Evolutionary conservation across 2,797 vertebrate genomes (phyloP).

Genomic region (Odontamblyopus rebecca): DNA sequence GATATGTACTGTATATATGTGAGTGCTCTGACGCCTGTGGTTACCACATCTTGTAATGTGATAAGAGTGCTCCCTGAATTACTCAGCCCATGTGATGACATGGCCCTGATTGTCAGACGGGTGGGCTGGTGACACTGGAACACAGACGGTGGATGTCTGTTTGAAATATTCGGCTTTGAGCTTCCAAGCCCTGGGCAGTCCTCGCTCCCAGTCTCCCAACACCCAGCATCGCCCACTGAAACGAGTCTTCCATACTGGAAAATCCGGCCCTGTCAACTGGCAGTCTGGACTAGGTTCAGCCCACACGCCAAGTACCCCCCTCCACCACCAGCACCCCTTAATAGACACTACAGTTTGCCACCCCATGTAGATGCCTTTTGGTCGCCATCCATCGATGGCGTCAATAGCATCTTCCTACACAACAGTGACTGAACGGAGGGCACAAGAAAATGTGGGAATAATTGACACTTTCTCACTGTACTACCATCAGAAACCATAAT

Average conservation of each 20-base stretch:
- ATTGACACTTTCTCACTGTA: slow-evolving; percentile 82
- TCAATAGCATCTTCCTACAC: slow-evolving; percentile 86
- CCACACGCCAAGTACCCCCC: slow-evolving; percentile 64
- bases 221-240: slow-evolving; percentile 77
- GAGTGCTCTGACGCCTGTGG: slow-evolving; percentile 70
- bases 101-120: slow-evolving; percentile 81
- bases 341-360: slow-evolving; percentile 75
- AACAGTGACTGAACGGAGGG: slow-evolving; percentile 79
- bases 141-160: slow-evolving; percentile 83
- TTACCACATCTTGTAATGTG: slow-evolving; percentile 66
- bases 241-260: slow-evolving; percentile 79
- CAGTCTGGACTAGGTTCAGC: slow-evolving; percentile 76
- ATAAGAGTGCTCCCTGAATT: slow-evolving; percentile 75
- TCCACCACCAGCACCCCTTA: slow-evolving; percentile 61
- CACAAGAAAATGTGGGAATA: slow-evolving; percentile 81
- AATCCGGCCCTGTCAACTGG: slow-evolving; percentile 77
- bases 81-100: slow-evolving; percentile 71
- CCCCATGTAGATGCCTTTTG: slow-evolving; percentile 80
- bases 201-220: slow-evolving; percentile 75
- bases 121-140: slow-evolving; percentile 83
- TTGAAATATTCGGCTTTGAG: slow-evolving; percentile 78
- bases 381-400: slow-evolving; percentile 79
- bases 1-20: slow-evolving; percentile 6
- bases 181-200: slow-evolving; percentile 77
- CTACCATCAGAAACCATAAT: slow-evolving; percentile 84